Base-by-base conservation (phyloP, 2,113 vertebrate genomes). In the Apteryx mantelli region DNA sequence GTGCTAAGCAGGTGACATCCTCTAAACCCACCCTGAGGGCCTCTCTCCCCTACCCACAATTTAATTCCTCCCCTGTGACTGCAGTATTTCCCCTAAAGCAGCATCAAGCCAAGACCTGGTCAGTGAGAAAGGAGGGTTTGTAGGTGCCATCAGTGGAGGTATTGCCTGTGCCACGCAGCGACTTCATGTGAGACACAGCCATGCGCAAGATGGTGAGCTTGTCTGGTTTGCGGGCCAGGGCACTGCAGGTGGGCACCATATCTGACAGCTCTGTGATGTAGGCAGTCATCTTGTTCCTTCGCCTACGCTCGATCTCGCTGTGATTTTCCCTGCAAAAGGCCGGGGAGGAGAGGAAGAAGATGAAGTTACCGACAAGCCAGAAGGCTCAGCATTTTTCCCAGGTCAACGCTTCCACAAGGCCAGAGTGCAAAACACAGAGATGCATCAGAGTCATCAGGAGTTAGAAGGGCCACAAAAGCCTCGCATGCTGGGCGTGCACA, bases 171-270 rank as follows among this genome's bases (percentile, higher is more conserved):
- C 99, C 99, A 5, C 99, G 98, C 79, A 99, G 98, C 14, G 99
- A 99, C 95, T 99, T 99, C 99, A 99, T 99, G 97, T 99, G 99
- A 2, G 99, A 99, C 53, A 99, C 99, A 0, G 99, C 99, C 99
- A 99, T 99, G 93, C 99, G 99, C 85, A 99, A 97, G 92, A 99
- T 99, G 92, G 99, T 99, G 17, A 99, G 98, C 90, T 99, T 99
- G 98, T 99, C 99, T 0, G 99, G 99, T 94, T 99, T 99, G 81
- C 99, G 99, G 16, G 99, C 99, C 97, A 99, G 97, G 44, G 99
- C 99, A 2, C 99, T 99, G 97, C 99, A 99, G 28, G 99, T 99
- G 93, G 99, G 99, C 91, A 99, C 99, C 99, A 99, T 99, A 89
- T 99, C 99, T 0, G 99, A 99, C 81, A 99, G 97, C 96, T 99